Percentiles rank a stretch among this genome's conserved stretches.
phyloP scores from a whole-genome alignment of 2,113 vertebrate genomes.

The Aix galericulata region DNA sequence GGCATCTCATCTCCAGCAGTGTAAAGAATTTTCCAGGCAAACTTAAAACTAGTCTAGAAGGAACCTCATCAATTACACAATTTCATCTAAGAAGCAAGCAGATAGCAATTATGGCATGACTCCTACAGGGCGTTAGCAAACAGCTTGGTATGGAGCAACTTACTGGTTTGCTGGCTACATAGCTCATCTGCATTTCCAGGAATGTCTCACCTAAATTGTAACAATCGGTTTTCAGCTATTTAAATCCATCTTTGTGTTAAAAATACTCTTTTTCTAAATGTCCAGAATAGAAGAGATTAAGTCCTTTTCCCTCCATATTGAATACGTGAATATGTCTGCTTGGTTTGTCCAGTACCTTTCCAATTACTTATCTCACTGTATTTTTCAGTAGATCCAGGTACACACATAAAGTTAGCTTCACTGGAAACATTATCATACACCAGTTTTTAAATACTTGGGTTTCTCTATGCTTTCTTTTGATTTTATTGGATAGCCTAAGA shows the following conservation, averaged over 20 bases:
- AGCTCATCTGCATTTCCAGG: background rate
- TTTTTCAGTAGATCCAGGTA: background rate
- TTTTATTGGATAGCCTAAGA: background rate
- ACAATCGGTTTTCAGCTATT: background rate
- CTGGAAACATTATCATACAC: background rate
- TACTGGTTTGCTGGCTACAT: accelerated
- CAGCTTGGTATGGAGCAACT: background rate
- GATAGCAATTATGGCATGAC: background rate
- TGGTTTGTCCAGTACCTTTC: background rate
- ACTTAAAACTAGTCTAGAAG: background rate
- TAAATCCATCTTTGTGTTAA: background rate
- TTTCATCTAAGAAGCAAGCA: background rate
- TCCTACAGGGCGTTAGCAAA: accelerated
- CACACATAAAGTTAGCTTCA: background rate
- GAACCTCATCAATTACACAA: background rate
- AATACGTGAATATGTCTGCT: background rate
- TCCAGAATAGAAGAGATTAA: background rate
- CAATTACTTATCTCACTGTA: accelerated
- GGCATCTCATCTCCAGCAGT: background rate
- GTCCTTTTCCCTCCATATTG: background rate
- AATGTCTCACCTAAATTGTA: background rate
- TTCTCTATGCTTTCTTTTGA: background rate
- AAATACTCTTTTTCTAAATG: background rate
- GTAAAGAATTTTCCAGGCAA: background rate
- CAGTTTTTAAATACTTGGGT: background rate